These are phyloP conservation scores for Scaeva pyrastri DNA, from an alignment of 2,888 invertebrate species.

Conservation along the genomic window DNA sequence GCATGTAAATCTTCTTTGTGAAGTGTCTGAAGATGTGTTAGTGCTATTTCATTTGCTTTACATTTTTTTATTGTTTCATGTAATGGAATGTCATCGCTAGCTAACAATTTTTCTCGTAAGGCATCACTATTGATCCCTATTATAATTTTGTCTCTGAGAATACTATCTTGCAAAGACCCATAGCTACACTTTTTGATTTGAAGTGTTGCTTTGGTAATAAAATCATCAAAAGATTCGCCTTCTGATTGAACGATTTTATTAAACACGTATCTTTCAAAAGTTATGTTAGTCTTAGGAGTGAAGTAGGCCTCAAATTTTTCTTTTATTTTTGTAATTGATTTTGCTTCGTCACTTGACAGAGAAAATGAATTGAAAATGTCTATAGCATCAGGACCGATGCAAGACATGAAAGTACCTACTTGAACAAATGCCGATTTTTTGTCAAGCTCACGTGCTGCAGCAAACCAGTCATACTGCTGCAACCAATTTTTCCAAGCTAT, in stretches of 20 bases:
- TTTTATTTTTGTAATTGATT: slow-evolving; percentile 21
- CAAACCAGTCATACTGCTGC: slow-evolving; percentile 31
- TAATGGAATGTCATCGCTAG: slow-evolving; percentile 39
- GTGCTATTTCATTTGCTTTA: slow-evolving; percentile 30
- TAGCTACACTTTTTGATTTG: slow-evolving; percentile 48
- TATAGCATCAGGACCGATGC: neutral
- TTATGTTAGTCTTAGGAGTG: slow-evolving; percentile 31
- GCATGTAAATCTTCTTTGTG: slow-evolving; percentile 35
- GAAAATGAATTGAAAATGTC: slow-evolving; percentile 14
- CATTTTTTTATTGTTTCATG: slow-evolving; percentile 37
- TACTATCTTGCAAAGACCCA: slow-evolving; percentile 31
- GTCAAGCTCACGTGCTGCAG: slow-evolving; percentile 1
- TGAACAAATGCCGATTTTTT: slow-evolving; percentile 10
- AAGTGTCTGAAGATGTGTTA: slow-evolving; percentile 38
- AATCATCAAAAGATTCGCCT: slow-evolving; percentile 42
- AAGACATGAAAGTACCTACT: slow-evolving; percentile 41
- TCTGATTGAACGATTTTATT: slow-evolving; percentile 30
- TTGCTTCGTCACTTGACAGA: slow-evolving; percentile 24
- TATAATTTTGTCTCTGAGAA: slow-evolving; percentile 36
- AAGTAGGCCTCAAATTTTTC: slow-evolving; percentile 16
- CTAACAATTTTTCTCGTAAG: slow-evolving; percentile 14
- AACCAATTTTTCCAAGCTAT: slow-evolving; percentile 17
- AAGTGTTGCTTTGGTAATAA: slow-evolving; percentile 36
- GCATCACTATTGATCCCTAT: slow-evolving; percentile 30
- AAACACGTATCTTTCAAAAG: slow-evolving; percentile 32